phyloP scores from a whole-genome alignment of 1,140 invertebrate species.

The Phthorimaea operculella region DNA sequence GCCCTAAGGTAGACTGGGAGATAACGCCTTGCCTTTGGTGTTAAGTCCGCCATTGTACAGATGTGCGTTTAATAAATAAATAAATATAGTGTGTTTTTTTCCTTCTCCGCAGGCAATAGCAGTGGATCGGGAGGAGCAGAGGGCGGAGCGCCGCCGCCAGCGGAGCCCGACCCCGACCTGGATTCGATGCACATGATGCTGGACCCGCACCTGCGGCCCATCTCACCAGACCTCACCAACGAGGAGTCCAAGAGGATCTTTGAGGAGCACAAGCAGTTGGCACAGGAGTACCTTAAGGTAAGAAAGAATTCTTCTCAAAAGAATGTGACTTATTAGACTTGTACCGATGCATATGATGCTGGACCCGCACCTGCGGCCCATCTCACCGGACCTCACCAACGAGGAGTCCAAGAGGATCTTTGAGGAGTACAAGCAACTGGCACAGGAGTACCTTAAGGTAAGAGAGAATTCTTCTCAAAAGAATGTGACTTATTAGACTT shows the following conservation, averaged over 20 bases:
- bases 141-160: constrained; percentile 36
- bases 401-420: constrained; percentile 84
- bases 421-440: constrained; percentile 85
- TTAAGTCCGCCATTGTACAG: no score
- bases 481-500: no score
- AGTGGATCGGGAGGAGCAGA: constrained; percentile 43
- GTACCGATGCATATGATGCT: constrained; percentile 80
- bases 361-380: constrained; percentile 82
- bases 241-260: constrained; percentile 84
- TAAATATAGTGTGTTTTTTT: not conserved
- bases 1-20: no score
- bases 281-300: constrained; percentile 79
- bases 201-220: constrained; percentile 82
- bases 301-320: constrained; percentile 10
- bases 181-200: constrained; percentile 77
- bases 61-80: no score
- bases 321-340: no score
- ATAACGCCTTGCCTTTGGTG: no score
- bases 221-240: constrained; percentile 81
- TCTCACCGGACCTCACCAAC: constrained; percentile 81
- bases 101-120: constrained; percentile 52
- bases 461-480: constrained; percentile 10
- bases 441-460: constrained; percentile 79
- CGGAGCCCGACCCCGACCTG: constrained; percentile 69
- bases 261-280: constrained; percentile 85